phyloP scores from a whole-genome alignment of 2,113 vertebrate species.

The Actinemys pallida region DNA sequence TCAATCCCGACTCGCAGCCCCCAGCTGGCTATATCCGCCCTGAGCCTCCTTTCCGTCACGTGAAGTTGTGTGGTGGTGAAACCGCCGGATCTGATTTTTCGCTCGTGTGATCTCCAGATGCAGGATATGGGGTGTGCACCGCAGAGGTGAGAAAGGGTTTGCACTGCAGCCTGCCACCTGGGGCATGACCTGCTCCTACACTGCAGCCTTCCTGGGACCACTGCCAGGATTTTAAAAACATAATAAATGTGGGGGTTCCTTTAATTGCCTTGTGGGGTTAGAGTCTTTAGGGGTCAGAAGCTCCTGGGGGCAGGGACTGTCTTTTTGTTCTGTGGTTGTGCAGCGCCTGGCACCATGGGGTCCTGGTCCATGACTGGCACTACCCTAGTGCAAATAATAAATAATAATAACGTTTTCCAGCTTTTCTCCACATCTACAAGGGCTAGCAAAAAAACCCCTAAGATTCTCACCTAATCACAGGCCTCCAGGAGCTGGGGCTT shows the following conservation, averaged over 20 bases:
- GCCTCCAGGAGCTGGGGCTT: background rate
- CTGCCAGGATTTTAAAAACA: background rate
- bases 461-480: background rate
- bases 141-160: background rate
- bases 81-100: background rate
- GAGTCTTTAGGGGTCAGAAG: background rate
- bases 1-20: background rate
- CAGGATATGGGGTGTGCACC: background rate
- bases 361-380: background rate
- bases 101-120: background rate
- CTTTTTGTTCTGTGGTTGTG: background rate
- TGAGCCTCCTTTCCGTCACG: background rate
- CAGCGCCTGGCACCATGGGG: background rate
- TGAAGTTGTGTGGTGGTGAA: background rate
- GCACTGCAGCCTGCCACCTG: background rate
- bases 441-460: background rate
- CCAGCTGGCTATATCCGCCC: background rate
- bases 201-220: too few species aligned
- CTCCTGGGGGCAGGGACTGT: background rate
- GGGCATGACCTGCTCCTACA: background rate
- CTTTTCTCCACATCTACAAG: background rate
- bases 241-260: background rate
- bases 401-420: background rate
- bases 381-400: background rate
- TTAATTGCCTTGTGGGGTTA: background rate